Base-by-base conservation (phyloP, 2,797 vertebrate species). In the Aotus griseimembra region DNA sequence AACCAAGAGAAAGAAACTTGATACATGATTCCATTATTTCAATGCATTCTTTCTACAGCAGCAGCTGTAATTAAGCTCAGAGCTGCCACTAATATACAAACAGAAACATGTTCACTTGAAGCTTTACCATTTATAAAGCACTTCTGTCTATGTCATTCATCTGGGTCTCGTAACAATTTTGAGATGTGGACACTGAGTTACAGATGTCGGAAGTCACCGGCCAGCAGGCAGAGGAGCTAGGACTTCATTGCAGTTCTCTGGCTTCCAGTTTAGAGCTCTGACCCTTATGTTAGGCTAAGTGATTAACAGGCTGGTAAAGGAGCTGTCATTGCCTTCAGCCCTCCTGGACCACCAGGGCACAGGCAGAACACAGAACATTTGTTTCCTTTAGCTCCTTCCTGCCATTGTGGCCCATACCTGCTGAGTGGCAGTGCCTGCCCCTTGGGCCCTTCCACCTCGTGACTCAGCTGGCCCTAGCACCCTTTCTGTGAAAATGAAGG, bases 1-100 rank as follows among this genome's bases (percentile, higher is more conserved):
- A 30, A 2, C 3, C 2, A 4, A 33, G 48, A 55, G 3, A 30
- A 22, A 22, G 55, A 39, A 4, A 24, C 67, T 20, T 33, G 72
- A 58, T 10, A 5, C 0, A n/a, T 17, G 39, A 26, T 24, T 11
- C 44, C 7, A 1, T 4, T 1, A 22, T 36, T 13, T 85, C 10
- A 5, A 8, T 1, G 30, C 55, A 26, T 17, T 20, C 44, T 72
- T 39, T 2, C 24, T 50, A 1, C 24, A 24, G 22, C 0, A 5
- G 36, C 76, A 33, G 72, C 93, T 12, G 1, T 4, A 0, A 2
- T 15, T 1, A 12, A 15, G 79, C 22, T 50, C 14, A 9, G 77
- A 10, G 57, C 48, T 5, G 26, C 52, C 7, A 7, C 0, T 0
- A 9, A 11, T 0, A 0, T 1, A 22, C 61, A 17, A 30, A 11